phyloP scores from a whole-genome alignment of 1,140 invertebrate genomes.

The Leptopilina boulardi region DNA sequence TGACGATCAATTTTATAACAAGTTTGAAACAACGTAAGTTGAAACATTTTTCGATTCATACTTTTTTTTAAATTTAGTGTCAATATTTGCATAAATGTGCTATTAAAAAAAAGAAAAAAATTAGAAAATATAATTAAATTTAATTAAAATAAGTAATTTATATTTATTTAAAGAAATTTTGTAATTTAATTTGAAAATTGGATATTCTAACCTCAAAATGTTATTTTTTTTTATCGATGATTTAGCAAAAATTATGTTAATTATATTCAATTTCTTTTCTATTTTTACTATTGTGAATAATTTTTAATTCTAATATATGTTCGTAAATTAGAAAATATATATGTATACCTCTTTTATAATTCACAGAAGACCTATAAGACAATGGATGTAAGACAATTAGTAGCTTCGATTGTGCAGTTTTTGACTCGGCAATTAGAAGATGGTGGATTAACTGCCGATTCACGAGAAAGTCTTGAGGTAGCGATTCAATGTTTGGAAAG shows the following conservation, averaged over 20 bases:
- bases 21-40: too few species aligned
- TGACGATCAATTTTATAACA: too few species aligned
- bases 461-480: slow-evolving; percentile 88
- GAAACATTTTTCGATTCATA: too few species aligned
- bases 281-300: neutral
- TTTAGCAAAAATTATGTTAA: neutral
- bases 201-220: neutral
- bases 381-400: slow-evolving; percentile 69
- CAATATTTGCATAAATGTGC: too few species aligned
- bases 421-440: slow-evolving; percentile 71
- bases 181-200: too few species aligned
- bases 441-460: slow-evolving; percentile 77
- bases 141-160: too few species aligned
- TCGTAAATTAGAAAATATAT: too few species aligned
- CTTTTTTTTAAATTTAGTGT: too few species aligned
- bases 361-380: slow-evolving; percentile 35
- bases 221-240: neutral
- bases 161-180: too few species aligned
- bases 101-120: too few species aligned
- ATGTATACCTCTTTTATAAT: too few species aligned
- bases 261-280: neutral
- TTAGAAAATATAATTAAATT: too few species aligned
- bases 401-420: slow-evolving; percentile 72
- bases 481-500: slow-evolving; percentile 91
- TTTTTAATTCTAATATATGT: neutral